Evolutionary conservation across 2,113 vertebrate genomes (phyloP).

Genomic region (Macroglossus sobrinus): DNA sequence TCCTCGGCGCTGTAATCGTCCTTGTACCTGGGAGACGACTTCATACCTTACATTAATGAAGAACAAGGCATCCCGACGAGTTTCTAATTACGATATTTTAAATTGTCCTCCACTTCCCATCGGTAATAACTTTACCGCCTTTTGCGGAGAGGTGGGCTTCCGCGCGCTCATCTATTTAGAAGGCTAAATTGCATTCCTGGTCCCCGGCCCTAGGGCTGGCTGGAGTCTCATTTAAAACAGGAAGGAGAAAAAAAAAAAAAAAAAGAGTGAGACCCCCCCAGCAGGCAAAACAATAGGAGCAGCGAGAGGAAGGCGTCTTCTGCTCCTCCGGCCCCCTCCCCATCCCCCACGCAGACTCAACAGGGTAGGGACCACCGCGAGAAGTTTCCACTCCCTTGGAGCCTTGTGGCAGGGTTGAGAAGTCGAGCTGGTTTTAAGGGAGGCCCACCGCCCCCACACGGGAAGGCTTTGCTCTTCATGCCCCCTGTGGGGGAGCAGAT

Average conservation of each 20-base stretch:
- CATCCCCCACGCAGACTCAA: not conserved
- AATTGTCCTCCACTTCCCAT: slow-evolving; percentile 68
- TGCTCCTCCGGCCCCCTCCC: accelerated
- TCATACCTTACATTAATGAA: slow-evolving; percentile 82
- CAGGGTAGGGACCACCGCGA: not conserved
- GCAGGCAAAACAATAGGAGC: not conserved
- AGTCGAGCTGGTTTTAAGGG: not conserved
- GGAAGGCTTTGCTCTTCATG: not conserved
- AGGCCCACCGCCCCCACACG: too few species aligned
- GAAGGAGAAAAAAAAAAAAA: accelerated
- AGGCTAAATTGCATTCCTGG: not conserved
- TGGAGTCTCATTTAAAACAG: not conserved
- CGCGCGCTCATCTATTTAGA: accelerated
- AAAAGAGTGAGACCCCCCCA: accelerated
- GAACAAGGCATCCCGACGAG: slow-evolving; percentile 79
- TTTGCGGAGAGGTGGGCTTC: not conserved
- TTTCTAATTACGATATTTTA: slow-evolving; percentile 79
- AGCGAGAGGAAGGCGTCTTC: not conserved
- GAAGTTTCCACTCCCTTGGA: not conserved
- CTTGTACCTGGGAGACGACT: slow-evolving; percentile 77
- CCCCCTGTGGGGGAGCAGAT: not conserved
- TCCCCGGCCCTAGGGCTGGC: not conserved
- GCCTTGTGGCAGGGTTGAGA: not conserved
- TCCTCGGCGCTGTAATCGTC: slow-evolving; percentile 82
- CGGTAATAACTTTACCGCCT: slow-evolving; percentile 65